Evolutionary conservation across 2,113 vertebrate species (phyloP).

Genomic region (Nasalis larvatus): DNA sequence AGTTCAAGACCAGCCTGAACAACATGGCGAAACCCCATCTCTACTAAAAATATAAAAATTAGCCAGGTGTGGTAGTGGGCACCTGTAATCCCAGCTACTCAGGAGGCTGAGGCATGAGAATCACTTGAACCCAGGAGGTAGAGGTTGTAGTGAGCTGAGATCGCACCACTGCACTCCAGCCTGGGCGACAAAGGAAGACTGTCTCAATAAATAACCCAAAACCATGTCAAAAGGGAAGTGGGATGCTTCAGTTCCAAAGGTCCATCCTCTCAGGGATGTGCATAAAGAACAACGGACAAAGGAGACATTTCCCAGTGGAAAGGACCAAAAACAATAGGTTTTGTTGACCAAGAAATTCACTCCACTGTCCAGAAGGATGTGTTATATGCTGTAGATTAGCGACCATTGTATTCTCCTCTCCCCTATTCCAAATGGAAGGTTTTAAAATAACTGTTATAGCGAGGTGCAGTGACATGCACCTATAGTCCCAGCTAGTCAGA

Average conservation of each 20-base stretch:
- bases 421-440: conserved; percentile 14
- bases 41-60: neutral
- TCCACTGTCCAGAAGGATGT: neutral
- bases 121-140: neutral
- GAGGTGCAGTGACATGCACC: neutral
- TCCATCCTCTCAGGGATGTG: neutral
- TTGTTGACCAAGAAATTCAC: neutral
- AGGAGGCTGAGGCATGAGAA: neutral
- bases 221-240: neutral
- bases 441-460: neutral
- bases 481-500: neutral
- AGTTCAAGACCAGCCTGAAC: neutral
- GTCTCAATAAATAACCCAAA: neutral
- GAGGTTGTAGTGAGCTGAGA: neutral
- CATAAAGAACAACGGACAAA: conserved; percentile 5
- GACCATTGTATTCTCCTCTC: conserved; percentile 9
- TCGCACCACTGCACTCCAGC: too few relatives aligned
- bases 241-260: neutral
- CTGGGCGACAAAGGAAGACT: too few relatives aligned
- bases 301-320: neutral
- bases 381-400: neutral
- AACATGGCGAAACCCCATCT: neutral
- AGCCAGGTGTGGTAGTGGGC: neutral
- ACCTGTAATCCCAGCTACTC: neutral
- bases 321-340: neutral